Base-by-base conservation (phyloP, 2,888 invertebrate genomes). In the Amaurobius ferox region DNA sequence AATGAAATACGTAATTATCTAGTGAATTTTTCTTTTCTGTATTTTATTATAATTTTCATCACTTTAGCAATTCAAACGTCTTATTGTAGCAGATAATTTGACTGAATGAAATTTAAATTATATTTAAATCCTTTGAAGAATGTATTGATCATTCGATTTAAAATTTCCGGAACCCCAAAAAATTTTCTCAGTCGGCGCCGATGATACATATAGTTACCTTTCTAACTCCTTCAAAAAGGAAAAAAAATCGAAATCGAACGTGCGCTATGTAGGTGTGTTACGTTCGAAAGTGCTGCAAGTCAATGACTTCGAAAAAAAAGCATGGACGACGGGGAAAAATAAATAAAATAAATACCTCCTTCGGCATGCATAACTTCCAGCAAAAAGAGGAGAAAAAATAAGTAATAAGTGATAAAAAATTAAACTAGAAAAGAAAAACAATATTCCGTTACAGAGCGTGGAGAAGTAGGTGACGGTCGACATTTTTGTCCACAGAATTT, bases 281-380 rank as follows among this genome's bases (percentile, higher is more conserved):
- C 44, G n/a, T 44, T 44, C 2, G 44, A 44, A 11, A 44, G 44
- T 44, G 44, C 16, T 29, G 40, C 16, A 71, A 76, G 83, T 83
- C 83, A 83, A 68, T 76, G 83, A 76, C 83, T 70, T 81, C 83
- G 11, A 71, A n/a, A 44, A 64, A 70, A 71, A 66, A 72, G 67
- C 73, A 80, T 74, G 68, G 74, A 67, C 73, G 67, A 0, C 29
- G 66, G 74, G 19, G 32, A 67, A 32, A 19, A 23, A 32, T 40
- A 64, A 23, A 35, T 13, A 66, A 55, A 48, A 70, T 35, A 28
- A 61, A 40, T 40, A 55, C 29, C 19, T 48, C 39, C 71, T 79
- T 35, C 44, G 79, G 79, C 76, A 71, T 76, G 76, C 76, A 83
- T 77, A 83, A 76, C 62, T 83, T 71, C 68, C 61, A 13, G 0